Percentiles rank a stretch among this genome's conserved stretches.
Evolutionary conservation across 2,113 vertebrate species (phyloP).

Genomic region (Percopsis transmontana): DNA sequence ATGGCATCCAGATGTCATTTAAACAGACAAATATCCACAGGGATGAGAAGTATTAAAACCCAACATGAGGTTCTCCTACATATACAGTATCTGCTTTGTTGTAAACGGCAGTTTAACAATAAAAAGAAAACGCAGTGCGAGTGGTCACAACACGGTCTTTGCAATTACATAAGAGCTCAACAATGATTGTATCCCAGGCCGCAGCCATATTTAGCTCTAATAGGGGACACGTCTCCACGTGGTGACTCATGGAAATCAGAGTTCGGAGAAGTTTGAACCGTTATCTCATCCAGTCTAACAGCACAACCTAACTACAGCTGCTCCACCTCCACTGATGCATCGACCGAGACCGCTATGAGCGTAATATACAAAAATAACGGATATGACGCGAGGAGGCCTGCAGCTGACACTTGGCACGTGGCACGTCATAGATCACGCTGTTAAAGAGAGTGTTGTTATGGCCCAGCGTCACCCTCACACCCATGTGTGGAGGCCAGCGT

Average conservation of each 20-base stretch:
- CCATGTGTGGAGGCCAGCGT: conserved; percentile 36
- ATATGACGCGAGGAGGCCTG: conserved; percentile 15
- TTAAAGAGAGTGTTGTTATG: conserved; percentile 32
- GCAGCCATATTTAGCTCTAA: conserved; percentile 2
- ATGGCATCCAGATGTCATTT: conserved; percentile 7
- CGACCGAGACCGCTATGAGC: conserved; percentile 15
- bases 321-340: not conserved
- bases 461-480: conserved; percentile 39
- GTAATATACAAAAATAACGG: conserved; percentile 27
- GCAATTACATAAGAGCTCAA: not conserved
- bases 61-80: not conserved
- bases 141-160: not conserved
- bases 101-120: not conserved
- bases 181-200: not conserved
- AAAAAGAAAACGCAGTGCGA: not conserved
- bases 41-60: not conserved
- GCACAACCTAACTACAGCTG: not conserved
- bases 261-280: not conserved
- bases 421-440: conserved; percentile 35
- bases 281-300: not conserved
- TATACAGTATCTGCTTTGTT: too few relatives aligned
- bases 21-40: not conserved
- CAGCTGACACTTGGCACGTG: conserved; percentile 18
- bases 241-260: conserved; percentile 26
- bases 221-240: not conserved